Conservation (phyloP, 2,888 invertebrate genomes). For the Sminthurides aquaticus region DNA sequence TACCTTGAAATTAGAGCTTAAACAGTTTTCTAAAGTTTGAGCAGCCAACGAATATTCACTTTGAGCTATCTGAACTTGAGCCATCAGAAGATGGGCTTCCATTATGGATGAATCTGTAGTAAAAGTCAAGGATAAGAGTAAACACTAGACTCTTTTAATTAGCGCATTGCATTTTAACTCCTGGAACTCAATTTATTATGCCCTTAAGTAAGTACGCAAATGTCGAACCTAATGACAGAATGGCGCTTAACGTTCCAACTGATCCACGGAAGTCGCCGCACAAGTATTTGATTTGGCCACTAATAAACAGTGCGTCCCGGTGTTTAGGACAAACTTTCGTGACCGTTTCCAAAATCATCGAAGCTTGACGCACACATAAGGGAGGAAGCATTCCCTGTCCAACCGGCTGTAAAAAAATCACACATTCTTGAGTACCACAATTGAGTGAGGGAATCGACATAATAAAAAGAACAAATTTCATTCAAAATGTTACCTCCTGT, state of each 20-base stretch:
- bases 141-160: too few relatives aligned
- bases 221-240: slow-evolving; percentile 59
- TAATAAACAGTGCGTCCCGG: slow-evolving; percentile 48
- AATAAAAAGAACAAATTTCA: slow-evolving; percentile 1
- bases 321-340: slow-evolving; percentile 76
- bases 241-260: slow-evolving; percentile 61
- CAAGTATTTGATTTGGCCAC: slow-evolving; percentile 64
- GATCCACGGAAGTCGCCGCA: slow-evolving; percentile 69
- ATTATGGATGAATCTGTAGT: slow-evolving; percentile 68
- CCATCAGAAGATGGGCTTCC: slow-evolving; percentile 75
- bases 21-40: slow-evolving; percentile 77
- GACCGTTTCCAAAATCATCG: slow-evolving; percentile 63
- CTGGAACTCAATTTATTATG: too few relatives aligned
- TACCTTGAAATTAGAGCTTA: slow-evolving; percentile 84
- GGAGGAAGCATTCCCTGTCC: slow-evolving; percentile 52
- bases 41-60: slow-evolving; percentile 64
- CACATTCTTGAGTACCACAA: slow-evolving; percentile 4
- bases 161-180: too few relatives aligned
- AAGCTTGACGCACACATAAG: slow-evolving; percentile 53
- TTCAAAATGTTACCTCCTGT: slow-evolving; percentile 26
- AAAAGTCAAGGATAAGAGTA: too few relatives aligned
- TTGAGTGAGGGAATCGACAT: not conserved
- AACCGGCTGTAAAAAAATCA: slow-evolving; percentile 53
- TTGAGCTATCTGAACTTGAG: slow-evolving; percentile 66
- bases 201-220: too few relatives aligned